These are phyloP conservation scores for Escarpia spicata DNA, from an alignment of 2,888 invertebrate species.

Conservation along the genomic window DNA sequence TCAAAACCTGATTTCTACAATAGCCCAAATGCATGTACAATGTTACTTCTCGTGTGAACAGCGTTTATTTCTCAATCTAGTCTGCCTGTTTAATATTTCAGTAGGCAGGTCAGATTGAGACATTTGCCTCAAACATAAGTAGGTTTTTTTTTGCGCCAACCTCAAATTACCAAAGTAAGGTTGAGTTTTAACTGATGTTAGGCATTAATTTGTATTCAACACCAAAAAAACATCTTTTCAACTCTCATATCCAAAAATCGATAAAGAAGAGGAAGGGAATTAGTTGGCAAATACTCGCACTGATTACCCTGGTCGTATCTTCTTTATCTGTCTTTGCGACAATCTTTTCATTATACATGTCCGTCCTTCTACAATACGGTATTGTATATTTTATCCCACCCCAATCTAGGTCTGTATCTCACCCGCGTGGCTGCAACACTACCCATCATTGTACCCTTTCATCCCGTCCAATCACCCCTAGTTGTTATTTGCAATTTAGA, in stretches of 20 bases:
- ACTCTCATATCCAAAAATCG: neutral
- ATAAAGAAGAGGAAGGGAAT: neutral
- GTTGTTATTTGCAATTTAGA: conserved; percentile 16
- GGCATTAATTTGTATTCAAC: neutral
- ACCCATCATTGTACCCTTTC: neutral
- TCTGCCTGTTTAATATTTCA: no score
- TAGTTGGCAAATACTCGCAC: neutral
- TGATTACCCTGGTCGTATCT: neutral
- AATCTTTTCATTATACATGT: neutral
- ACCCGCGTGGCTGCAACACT: neutral
- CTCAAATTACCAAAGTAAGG: no score
- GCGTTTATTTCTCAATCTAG: no score
- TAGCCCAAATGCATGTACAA: no score
- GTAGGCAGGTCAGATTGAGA: no score
- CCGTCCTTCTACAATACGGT: neutral
- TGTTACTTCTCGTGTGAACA: no score
- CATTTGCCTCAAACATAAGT: no score
- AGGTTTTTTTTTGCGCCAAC: no score
- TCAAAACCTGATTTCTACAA: no score
- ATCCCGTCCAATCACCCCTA: neutral
- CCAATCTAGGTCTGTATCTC: neutral
- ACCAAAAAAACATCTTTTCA: neutral
- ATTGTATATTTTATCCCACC: neutral
- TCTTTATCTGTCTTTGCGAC: neutral
- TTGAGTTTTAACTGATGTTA: no score